A percentile compares a stretch with the other conserved stretches of the same genome.
Conservation (phyloP, 2,888 invertebrate species). For the Hydrotaea cyrtoneurina region DNA sequence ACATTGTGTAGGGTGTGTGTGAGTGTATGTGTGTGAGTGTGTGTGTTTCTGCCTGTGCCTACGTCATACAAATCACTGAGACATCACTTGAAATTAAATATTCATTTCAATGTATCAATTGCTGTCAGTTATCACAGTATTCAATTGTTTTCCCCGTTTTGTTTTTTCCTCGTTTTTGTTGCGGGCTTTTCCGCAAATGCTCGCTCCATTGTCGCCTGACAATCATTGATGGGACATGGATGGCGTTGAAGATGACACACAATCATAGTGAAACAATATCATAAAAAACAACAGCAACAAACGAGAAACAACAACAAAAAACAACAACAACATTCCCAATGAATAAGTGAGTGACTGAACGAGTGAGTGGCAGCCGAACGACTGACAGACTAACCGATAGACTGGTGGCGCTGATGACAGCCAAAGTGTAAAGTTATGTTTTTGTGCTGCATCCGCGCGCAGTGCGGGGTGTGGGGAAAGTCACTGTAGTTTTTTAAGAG, state of each 20-base stretch:
- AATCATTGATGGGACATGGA: slow-evolving; percentile 30
- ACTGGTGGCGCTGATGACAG: not conserved
- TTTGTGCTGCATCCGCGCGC: slow-evolving; percentile 17
- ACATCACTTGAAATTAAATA: slow-evolving; percentile 48
- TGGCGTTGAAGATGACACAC: slow-evolving; percentile 40
- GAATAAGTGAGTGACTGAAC: slow-evolving; percentile 25
- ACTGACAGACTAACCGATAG: not conserved
- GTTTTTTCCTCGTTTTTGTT: too few relatives aligned
- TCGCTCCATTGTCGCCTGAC: slow-evolving; percentile 38
- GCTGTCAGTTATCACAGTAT: slow-evolving; percentile 42
- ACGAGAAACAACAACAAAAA: slow-evolving; percentile 8
- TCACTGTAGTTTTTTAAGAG: slow-evolving; percentile 1
- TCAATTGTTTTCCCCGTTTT: slow-evolving; percentile 21
- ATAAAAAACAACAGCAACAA: slow-evolving; percentile 2
- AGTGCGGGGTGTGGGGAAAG: not conserved
- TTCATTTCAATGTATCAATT: slow-evolving; percentile 39
- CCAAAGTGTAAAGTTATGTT: slow-evolving; percentile 41
- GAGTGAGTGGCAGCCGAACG: slow-evolving; percentile 10
- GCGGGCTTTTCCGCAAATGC: slow-evolving; percentile 15
- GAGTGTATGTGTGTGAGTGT: too few relatives aligned
- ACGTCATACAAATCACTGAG: slow-evolving; percentile 18
- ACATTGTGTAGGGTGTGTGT: too few relatives aligned
- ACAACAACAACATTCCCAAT: slow-evolving; percentile 17
- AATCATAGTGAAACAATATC: slow-evolving; percentile 38
- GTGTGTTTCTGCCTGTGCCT: not conserved